Evolutionary conservation across 1,140 invertebrate species (phyloP).

Genomic region (Uloborus diversus): DNA sequence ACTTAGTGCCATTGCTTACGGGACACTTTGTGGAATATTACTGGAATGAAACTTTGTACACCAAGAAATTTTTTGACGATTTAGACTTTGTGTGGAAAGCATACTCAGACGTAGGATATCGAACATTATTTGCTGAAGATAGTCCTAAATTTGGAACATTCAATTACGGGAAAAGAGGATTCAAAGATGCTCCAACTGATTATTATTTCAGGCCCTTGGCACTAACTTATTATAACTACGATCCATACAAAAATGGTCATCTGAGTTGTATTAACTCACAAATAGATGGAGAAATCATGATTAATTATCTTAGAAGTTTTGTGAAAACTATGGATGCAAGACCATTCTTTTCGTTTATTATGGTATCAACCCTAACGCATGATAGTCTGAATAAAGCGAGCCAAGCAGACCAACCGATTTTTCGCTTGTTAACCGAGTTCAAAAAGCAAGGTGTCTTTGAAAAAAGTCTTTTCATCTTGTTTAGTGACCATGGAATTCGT

Average conservation of each 20-base stretch:
- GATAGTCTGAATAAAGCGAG: conserved; percentile 63
- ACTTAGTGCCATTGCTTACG: conserved; percentile 61
- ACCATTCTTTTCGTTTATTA: conserved; percentile 63
- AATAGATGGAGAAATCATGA: conserved; percentile 20
- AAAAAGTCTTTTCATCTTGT: conserved; percentile 76
- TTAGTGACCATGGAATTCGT: conserved; percentile 93
- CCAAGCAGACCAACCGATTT: conserved; percentile 62
- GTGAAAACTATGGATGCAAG: conserved; percentile 53
- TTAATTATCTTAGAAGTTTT: conserved; percentile 56
- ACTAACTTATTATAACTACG: conserved; percentile 39
- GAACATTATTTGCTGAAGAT: conserved; percentile 69
- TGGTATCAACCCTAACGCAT: conserved; percentile 62
- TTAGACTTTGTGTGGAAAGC: conserved; percentile 69
- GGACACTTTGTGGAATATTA: conserved; percentile 48
- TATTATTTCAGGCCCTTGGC: conserved; percentile 67
- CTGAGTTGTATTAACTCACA: conserved; percentile 62
- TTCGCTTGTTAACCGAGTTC: conserved; percentile 61
- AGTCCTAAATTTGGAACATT: conserved; percentile 67
- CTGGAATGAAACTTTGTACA: conserved; percentile 44
- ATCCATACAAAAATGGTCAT: conserved; percentile 34
- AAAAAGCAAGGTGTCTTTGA: conserved; percentile 62
- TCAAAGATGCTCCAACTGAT: conserved; percentile 66
- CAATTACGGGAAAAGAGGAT: conserved; percentile 67
- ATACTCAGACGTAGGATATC: conserved; percentile 66
- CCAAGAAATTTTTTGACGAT: conserved; percentile 63